Conservation (phyloP, 2,113 vertebrate genomes). For the Tichodroma muraria region DNA sequence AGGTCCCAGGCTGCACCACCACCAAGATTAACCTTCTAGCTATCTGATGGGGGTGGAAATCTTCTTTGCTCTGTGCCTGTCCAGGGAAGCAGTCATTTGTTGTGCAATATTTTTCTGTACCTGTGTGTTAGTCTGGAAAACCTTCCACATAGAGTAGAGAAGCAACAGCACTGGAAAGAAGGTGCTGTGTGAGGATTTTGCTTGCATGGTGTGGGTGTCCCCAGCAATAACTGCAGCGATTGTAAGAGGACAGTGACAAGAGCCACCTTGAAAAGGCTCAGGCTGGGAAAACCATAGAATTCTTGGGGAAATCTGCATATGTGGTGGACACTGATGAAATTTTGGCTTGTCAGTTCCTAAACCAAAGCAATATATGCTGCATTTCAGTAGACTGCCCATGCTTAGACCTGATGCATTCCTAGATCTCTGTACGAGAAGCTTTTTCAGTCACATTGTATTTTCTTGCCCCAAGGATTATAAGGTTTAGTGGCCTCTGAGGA, state of each 20-base stretch:
- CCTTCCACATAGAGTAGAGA: not conserved
- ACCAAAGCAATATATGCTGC: not conserved
- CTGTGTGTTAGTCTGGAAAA: not conserved
- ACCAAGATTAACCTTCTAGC: not conserved
- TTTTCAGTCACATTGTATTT: not conserved
- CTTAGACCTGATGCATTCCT: not conserved
- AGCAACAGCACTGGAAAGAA: not conserved
- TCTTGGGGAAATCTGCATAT: not conserved
- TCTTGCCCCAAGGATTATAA: not conserved
- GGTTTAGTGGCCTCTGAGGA: not conserved
- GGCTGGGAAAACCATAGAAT: not conserved
- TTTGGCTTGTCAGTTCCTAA: not conserved
- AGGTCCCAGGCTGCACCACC: not conserved
- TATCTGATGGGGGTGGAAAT: not conserved
- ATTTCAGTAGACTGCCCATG: not conserved
- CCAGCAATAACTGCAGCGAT: not conserved
- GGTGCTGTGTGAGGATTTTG: not conserved
- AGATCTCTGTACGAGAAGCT: not conserved
- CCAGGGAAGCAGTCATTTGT: not conserved
- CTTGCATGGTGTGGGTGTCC: not conserved
- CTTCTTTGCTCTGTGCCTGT: not conserved
- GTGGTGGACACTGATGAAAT: not conserved
- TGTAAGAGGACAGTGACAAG: not conserved
- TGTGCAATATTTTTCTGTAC: not conserved
- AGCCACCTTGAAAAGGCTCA: not conserved